Percentiles rank a stretch among this genome's conserved stretches.
phyloP scores from a whole-genome alignment of 1,140 invertebrate genomes.

The Drosophila bipectinata region DNA sequence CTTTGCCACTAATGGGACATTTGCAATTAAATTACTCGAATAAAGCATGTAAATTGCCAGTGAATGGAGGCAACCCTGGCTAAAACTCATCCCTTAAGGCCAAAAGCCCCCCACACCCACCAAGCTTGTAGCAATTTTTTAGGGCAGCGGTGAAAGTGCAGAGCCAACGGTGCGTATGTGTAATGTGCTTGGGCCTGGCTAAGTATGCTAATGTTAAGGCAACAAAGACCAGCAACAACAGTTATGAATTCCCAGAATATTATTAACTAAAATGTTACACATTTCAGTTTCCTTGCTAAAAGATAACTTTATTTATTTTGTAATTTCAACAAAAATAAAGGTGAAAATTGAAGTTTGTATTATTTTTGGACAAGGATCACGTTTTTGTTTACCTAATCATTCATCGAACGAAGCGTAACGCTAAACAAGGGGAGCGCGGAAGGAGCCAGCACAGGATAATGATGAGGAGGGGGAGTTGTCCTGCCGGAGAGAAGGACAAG shows the following conservation, averaged over 20 bases:
- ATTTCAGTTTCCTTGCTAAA: background rate
- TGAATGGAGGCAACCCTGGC: constrained; percentile 53
- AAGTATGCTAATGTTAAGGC: constrained; percentile 66
- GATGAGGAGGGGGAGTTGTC: background rate
- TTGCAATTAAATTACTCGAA: constrained; percentile 82
- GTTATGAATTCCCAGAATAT: background rate
- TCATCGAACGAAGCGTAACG: constrained; percentile 3
- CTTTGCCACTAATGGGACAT: constrained; percentile 70
- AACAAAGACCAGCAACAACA: constrained; percentile 3
- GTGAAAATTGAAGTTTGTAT: constrained; percentile 8
- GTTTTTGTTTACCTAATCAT: constrained; percentile 54
- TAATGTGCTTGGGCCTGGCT: constrained; percentile 64
- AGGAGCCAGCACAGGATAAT: background rate
- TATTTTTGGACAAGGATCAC: constrained; percentile 7
- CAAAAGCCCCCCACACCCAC: background rate
- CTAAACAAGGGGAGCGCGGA: background rate
- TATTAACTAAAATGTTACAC: background rate
- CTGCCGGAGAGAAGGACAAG: constrained; percentile 36
- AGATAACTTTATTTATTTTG: background rate
- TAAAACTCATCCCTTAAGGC: background rate
- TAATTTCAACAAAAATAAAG: background rate
- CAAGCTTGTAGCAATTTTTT: constrained; percentile 7
- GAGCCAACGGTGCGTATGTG: constrained; percentile 70
- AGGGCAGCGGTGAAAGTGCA: constrained; percentile 48
- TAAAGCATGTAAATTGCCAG: constrained; percentile 81